Conservation (phyloP, 1,140 invertebrate genomes). For the Diorhabda elongata region DNA sequence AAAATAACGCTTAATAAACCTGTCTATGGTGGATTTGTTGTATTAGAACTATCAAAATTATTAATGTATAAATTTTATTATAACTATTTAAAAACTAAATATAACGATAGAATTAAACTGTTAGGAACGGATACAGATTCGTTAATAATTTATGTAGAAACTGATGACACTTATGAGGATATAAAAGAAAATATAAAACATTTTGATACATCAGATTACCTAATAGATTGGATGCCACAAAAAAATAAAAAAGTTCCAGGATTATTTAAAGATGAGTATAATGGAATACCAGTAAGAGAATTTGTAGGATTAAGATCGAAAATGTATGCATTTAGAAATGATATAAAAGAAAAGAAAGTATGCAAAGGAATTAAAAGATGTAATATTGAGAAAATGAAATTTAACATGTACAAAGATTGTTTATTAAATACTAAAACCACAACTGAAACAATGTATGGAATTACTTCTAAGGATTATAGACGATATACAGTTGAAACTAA, state of each 20-base stretch:
- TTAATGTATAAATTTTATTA: constrained; percentile 34
- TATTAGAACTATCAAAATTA: constrained; percentile 44
- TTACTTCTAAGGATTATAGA: constrained; percentile 8
- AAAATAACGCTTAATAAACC: constrained; percentile 41
- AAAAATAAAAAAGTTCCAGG: constrained; percentile 2
- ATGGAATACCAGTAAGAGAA: constrained; percentile 5
- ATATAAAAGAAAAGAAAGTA: constrained; percentile 9
- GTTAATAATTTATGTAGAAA: constrained; percentile 28
- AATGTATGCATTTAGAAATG: constrained; percentile 8
- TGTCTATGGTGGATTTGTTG: constrained; percentile 45
- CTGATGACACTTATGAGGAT: constrained; percentile 27
- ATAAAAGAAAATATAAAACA: constrained; percentile 25
- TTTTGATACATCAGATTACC: constrained; percentile 39
- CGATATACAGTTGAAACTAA: constrained; percentile 12
- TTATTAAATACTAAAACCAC: constrained; percentile 6
- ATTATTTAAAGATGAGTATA: constrained; percentile 6
- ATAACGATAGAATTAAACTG: constrained; percentile 24
- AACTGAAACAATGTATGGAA: constrained; percentile 6
- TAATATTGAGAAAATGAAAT: constrained; percentile 5
- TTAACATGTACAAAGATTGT: constrained; percentile 7
- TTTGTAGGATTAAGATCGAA: constrained; percentile 4
- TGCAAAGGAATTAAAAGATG: constrained; percentile 4
- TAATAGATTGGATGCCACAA: background rate
- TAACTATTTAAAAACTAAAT: constrained; percentile 25
- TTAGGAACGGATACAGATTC: constrained; percentile 38